Evolutionary conservation across 1,140 invertebrate species (phyloP), one percentile per base, ranked within the genome.

Genomic region (Scaptomyza hsui): DNA sequence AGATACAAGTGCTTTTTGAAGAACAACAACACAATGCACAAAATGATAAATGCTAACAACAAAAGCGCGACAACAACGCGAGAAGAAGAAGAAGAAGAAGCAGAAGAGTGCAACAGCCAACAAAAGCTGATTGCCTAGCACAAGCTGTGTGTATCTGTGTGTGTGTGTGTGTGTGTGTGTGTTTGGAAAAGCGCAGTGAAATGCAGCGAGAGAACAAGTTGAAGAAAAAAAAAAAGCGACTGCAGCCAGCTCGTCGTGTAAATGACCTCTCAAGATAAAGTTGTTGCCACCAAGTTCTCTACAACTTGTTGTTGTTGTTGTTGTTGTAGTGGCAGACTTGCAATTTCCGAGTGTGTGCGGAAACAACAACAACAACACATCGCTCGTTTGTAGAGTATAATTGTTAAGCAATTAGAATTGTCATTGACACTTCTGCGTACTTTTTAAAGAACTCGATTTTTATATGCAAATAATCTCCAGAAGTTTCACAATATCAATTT

Each of bases 261-360:
- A 86, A 86, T 86, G 81, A 86, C 81, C 81, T 81, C 82, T 86
- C 70, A 56, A 88, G 81, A 86, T 86, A 86, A 86, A 86, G 72
- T 82, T 86, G 82, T 81, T 63, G 65, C 61, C 57, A 85, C 75
- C 74, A 12, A 37, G 44, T 77, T 59, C 32, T 29, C 6, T 29
- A 9, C 26, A 9, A 9, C 26, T 24, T 24, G 3, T 72, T 61
- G 61, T 55, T 56, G 44, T 37, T 42, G 29, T 37, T 61, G 59
- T 4, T 52, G 41, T 64, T 49, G 26, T 55, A 62, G 69, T 56
- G 24, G 24, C 6, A 37, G 32, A 37, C 32, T 37, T 37, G 32
- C 32, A 37, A 37, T 37, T 37, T 37, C 32, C 32, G 32, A 4
- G 32, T n/a, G 4, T 37, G 32, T n/a, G n/a, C 32, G 32, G 32